phyloP scores from a whole-genome alignment of 2,113 vertebrate species.

The Prunella fulvescens region DNA sequence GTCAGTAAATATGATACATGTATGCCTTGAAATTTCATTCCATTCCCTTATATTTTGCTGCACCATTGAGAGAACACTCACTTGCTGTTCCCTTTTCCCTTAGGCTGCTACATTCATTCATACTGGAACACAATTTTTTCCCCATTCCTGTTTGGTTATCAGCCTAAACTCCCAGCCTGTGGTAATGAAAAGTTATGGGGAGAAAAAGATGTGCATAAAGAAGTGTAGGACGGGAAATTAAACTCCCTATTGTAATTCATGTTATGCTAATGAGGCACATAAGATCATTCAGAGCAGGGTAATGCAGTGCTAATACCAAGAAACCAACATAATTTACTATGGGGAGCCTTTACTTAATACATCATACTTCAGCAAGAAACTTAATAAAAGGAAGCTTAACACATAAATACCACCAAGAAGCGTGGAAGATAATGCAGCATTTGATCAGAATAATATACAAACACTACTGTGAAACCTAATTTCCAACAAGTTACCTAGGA shows the following conservation, averaged over 20 bases:
- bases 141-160: neutral
- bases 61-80: neutral
- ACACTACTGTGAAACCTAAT: slow-evolving; percentile 23
- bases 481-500: neutral
- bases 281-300: neutral
- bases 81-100: neutral
- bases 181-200: slow-evolving; percentile 21
- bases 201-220: neutral
- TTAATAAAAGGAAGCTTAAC: slow-evolving; percentile 60
- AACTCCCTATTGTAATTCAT: slow-evolving; percentile 25
- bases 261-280: slow-evolving; percentile 29
- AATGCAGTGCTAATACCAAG: slow-evolving; percentile 27
- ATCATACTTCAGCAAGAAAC: slow-evolving; percentile 48
- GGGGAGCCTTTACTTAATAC: slow-evolving; percentile 40
- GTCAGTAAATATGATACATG: neutral
- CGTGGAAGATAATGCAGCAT: neutral
- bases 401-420: slow-evolving; percentile 20
- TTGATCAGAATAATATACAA: slow-evolving; percentile 34
- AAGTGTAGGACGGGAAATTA: slow-evolving; percentile 1
- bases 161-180: neutral
- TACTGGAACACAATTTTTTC: neutral
- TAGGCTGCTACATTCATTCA: neutral
- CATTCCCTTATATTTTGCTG: neutral
- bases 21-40: neutral
- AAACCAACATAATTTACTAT: slow-evolving; percentile 34